Evolutionary conservation across 2,113 vertebrate genomes (phyloP).

Genomic region (Benitochromis conjunctus): DNA sequence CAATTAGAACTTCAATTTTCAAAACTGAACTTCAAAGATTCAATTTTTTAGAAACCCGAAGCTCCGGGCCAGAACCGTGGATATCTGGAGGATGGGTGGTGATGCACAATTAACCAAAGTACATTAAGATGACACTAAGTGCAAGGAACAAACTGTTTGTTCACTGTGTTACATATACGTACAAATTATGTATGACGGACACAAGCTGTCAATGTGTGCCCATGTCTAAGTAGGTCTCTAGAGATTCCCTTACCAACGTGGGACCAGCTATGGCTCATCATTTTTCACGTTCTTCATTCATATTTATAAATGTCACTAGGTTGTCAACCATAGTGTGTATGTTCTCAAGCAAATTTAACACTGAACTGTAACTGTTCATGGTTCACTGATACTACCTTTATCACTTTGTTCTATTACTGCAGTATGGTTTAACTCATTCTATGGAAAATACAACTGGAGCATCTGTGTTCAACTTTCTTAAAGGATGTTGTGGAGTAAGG

Average conservation of each 20-base stretch:
- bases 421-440: not conserved
- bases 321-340: not conserved
- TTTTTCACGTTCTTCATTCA: not conserved
- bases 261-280: not conserved
- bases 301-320: not conserved
- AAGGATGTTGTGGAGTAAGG: not conserved
- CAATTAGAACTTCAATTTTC: not conserved
- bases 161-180: not conserved
- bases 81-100: not conserved
- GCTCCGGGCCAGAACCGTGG: not conserved
- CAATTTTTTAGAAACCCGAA: not conserved
- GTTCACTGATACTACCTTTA: not conserved
- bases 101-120: not conserved
- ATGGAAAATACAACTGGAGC: not conserved
- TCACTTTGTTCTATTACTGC: not conserved
- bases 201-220: not conserved
- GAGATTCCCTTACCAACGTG: not conserved
- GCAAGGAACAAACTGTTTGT: not conserved
- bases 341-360: not conserved
- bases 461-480: not conserved
- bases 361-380: not conserved
- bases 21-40: not conserved
- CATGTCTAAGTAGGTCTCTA: not conserved
- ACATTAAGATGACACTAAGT: not conserved
- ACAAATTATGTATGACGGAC: slow-evolving; percentile 20